Conservation (phyloP, 2,888 invertebrate species). For the Dryadula phaetusa region DNA sequence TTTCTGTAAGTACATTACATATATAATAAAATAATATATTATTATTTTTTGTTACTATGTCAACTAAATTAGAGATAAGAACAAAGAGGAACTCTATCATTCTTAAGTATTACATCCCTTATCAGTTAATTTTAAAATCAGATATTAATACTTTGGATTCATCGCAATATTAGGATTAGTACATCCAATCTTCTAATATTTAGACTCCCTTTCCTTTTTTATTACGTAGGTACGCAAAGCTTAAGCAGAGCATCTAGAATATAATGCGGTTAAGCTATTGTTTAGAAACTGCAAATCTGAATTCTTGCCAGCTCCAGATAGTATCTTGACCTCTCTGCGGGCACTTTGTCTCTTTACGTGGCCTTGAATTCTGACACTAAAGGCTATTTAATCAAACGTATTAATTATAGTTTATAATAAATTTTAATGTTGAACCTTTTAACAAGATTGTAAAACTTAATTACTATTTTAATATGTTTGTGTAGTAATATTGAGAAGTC, state of each 20-base stretch:
- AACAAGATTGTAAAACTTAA: neutral
- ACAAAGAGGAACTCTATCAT: no score
- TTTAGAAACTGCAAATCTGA: conserved; percentile 34
- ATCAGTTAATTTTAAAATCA: no score
- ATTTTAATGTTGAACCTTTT: neutral
- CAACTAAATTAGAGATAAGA: no score
- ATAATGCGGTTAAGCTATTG: conserved; percentile 14
- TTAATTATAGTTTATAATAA: neutral
- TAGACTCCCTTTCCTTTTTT: neutral
- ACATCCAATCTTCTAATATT: neutral
- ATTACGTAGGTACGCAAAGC: neutral
- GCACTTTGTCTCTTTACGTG: conserved; percentile 43
- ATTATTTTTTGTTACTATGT: no score
- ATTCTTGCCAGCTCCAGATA: conserved; percentile 46
- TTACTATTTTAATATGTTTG: neutral
- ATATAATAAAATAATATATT: no score
- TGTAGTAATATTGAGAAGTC: neutral
- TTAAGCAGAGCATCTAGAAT: neutral
- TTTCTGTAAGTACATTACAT: no score
- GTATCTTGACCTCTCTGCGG: conserved; percentile 47
- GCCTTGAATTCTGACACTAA: conserved; percentile 41
- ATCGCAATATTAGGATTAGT: no score
- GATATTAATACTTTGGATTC: no score
- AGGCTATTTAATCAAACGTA: neutral
- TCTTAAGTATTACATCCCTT: no score